Conservation (phyloP, 53 echinoderm and acorn worm species). For the Paracentrotus lividus region DNA sequence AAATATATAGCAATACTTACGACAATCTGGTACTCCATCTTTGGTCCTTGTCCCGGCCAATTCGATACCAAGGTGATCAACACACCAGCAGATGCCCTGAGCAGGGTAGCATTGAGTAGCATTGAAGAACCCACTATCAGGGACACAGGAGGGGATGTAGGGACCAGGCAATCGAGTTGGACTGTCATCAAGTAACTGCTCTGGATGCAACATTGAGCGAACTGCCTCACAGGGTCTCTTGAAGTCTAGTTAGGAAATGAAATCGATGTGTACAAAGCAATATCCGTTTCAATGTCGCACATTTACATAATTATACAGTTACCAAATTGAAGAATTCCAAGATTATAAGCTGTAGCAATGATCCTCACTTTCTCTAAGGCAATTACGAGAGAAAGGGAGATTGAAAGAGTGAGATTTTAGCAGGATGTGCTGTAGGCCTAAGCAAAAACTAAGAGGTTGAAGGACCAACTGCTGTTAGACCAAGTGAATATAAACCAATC, state of each 20-base stretch:
- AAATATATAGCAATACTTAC: slow-evolving; percentile 39
- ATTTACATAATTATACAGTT: too few relatives aligned
- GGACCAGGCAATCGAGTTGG: not conserved
- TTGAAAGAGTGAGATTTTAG: too few relatives aligned
- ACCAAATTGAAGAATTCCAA: too few relatives aligned
- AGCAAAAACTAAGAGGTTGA: too few relatives aligned
- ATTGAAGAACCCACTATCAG: slow-evolving; percentile 70
- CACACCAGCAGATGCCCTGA: slow-evolving; percentile 75
- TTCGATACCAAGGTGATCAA: slow-evolving; percentile 68
- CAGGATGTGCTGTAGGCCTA: too few relatives aligned
- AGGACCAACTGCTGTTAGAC: too few relatives aligned
- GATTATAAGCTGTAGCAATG: too few relatives aligned
- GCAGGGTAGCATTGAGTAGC: slow-evolving; percentile 75
- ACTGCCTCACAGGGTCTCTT: slow-evolving; percentile 53
- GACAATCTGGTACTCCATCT: slow-evolving; percentile 61
- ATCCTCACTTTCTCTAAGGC: too few relatives aligned
- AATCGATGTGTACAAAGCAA: too few relatives aligned
- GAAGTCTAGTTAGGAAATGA: slow-evolving; percentile 2
- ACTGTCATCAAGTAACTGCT: slow-evolving; percentile 18
- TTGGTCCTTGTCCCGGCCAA: slow-evolving; percentile 45
- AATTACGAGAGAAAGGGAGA: too few relatives aligned
- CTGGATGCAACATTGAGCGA: slow-evolving; percentile 8
- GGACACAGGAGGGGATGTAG: slow-evolving; percentile 61
- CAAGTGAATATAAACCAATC: not conserved
- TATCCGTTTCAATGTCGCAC: too few relatives aligned